Evolutionary conservation across 2,888 invertebrate genomes (phyloP).

Genomic region (Parnassius orleans): DNA sequence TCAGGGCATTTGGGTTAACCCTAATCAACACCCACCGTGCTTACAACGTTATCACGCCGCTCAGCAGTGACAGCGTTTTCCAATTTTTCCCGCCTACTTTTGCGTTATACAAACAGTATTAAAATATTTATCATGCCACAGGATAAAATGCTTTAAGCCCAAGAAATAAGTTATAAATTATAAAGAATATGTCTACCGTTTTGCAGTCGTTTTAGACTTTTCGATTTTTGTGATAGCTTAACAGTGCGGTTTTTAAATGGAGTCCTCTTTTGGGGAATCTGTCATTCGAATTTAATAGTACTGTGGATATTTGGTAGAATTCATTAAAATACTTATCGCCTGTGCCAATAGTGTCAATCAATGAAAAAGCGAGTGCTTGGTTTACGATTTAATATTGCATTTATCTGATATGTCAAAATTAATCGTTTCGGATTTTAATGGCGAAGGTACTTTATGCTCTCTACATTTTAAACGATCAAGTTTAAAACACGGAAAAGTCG

Average conservation of each 20-base stretch:
- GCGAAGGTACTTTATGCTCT: too few relatives aligned
- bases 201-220: constrained; percentile 37
- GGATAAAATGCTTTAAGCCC: constrained; percentile 28
- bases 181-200: not conserved
- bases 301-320: constrained; percentile 42
- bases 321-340: constrained; percentile 50
- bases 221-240: constrained; percentile 43
- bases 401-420: too few relatives aligned
- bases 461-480: too few relatives aligned
- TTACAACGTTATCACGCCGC: constrained; percentile 77
- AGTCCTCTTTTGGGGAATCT: constrained; percentile 65
- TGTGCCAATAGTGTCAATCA: constrained; percentile 17
- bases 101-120: constrained; percentile 28
- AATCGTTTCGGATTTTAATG: too few relatives aligned
- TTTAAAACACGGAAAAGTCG: too few relatives aligned
- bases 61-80: constrained; percentile 75
- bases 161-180: not conserved
- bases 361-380: too few relatives aligned
- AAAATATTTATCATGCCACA: constrained; percentile 15
- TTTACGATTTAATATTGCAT: too few relatives aligned
- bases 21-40: constrained; percentile 57
- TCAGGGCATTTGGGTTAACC: constrained; percentile 41
- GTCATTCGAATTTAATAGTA: constrained; percentile 67
- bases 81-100: constrained; percentile 67
- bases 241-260: constrained; percentile 75